Evolutionary conservation across 2,797 vertebrate genomes (phyloP).

Genomic region (Gallinago solitaria): DNA sequence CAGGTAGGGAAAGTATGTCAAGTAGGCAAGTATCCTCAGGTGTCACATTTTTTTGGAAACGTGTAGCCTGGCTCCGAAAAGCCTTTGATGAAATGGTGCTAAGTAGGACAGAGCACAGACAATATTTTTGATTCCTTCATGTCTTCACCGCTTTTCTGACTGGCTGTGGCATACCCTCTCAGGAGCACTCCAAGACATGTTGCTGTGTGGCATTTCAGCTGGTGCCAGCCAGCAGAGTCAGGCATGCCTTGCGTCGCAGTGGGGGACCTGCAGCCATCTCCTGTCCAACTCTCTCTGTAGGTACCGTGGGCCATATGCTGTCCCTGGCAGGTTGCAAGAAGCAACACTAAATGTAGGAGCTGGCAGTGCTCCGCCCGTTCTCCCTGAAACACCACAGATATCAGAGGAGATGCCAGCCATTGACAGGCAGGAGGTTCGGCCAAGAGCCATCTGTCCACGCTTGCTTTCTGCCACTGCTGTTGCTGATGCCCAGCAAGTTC

Average conservation of each 20-base stretch:
- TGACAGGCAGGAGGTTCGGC: constrained; percentile 23
- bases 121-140: background rate
- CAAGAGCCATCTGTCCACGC: constrained; percentile 34
- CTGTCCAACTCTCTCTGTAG: background rate
- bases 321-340: constrained; percentile 22
- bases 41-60: background rate
- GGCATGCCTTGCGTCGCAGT: background rate
- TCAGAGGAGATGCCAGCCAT: constrained; percentile 8
- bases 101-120: background rate
- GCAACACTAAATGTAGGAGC: background rate
- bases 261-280: background rate
- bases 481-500: constrained; percentile 6
- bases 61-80: background rate
- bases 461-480: background rate
- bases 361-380: background rate
- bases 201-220: background rate
- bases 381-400: constrained; percentile 10
- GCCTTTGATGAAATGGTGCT: background rate
- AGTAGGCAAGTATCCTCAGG: background rate
- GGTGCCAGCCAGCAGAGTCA: background rate
- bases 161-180: background rate
- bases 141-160: background rate
- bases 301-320: constrained; percentile 18
- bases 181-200: background rate
- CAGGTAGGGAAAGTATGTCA: background rate